Percentiles rank a stretch among this genome's conserved stretches.
These are phyloP conservation scores for Drosophila ananassae DNA, from an alignment of 1,140 invertebrate genomes.

Conservation along the genomic window DNA sequence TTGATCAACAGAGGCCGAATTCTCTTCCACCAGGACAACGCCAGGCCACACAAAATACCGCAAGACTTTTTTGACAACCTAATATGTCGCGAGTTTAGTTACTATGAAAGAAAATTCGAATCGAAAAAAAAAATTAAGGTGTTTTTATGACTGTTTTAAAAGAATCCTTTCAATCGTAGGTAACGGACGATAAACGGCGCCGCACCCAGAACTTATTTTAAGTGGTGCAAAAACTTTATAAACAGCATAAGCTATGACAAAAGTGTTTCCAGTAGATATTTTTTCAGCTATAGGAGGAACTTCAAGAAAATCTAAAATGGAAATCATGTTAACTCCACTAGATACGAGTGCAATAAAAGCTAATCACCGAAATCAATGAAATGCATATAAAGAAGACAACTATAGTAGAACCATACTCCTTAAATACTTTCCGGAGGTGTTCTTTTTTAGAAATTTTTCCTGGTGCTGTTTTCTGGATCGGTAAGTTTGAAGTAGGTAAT, in stretches of 20 bases:
- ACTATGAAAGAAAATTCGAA: neutral
- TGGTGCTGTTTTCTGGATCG: no score
- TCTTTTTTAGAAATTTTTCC: conserved; percentile 84
- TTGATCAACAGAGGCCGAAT: no score
- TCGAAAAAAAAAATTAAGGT: neutral
- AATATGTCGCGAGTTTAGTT: no score
- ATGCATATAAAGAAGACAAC: conserved; percentile 94
- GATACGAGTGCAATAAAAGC: conserved; percentile 93
- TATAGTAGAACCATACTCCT: conserved; percentile 95
- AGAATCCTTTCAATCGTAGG: conserved; percentile 90
- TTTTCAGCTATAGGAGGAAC: conserved; percentile 74
- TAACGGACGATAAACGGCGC: conserved; percentile 95
- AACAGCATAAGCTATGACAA: conserved; percentile 95
- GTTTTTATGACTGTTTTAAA: conserved; percentile 43
- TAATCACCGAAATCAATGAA: conserved; percentile 93
- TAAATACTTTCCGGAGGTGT: conserved; percentile 91
- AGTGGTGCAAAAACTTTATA: conserved; percentile 96
- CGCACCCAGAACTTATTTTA: conserved; percentile 89
- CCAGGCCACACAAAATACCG: no score
- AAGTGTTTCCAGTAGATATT: conserved; percentile 91
- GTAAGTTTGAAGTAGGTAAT: no score
- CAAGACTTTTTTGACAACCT: no score
- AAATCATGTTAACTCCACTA: conserved; percentile 92
- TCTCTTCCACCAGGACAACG: no score
- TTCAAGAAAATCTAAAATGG: conserved; percentile 86